Evolutionary conservation across 2,888 invertebrate species (phyloP).

Genomic region (Drosophila nigricruria): DNA sequence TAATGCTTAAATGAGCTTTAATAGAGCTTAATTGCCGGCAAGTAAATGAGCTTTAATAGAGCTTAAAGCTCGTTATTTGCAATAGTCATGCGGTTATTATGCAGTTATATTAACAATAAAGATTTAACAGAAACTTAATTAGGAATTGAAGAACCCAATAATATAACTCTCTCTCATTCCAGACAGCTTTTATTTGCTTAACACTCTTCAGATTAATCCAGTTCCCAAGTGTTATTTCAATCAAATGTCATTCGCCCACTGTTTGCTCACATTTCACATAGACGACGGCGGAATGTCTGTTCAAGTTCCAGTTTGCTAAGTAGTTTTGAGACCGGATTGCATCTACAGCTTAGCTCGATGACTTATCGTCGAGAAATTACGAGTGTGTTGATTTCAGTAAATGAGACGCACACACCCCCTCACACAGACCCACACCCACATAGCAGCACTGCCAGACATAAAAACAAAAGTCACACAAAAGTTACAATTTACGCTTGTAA

Average conservation of each 20-base stretch:
- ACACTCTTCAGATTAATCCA: constrained; percentile 1
- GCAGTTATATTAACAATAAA: neutral
- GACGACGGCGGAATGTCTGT: neutral
- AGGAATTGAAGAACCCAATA: too few species aligned
- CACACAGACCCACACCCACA: neutral
- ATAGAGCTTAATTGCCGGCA: neutral
- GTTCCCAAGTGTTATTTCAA: neutral
- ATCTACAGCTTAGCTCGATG: constrained; percentile 53
- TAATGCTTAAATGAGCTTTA: neutral
- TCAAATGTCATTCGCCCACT: constrained; percentile 29
- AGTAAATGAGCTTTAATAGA: neutral
- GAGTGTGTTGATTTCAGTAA: constrained; percentile 58
- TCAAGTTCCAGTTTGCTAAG: constrained; percentile 14
- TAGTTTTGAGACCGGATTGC: constrained; percentile 25
- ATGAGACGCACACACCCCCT: constrained; percentile 18
- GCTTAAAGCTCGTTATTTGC: neutral
- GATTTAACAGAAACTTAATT: neutral
- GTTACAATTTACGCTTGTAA: constrained; percentile 80
- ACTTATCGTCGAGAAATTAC: constrained; percentile 73
- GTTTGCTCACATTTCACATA: constrained; percentile 4
- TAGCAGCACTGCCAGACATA: constrained; percentile 2
- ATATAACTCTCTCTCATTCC: too few species aligned
- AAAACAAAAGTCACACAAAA: constrained; percentile 64
- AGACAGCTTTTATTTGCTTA: neutral
- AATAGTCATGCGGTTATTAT: too few species aligned